Evolutionary conservation across 2,113 vertebrate genomes (phyloP), one percentile per base, ranked within the genome.

Genomic region (Oxyura jamaicensis): DNA sequence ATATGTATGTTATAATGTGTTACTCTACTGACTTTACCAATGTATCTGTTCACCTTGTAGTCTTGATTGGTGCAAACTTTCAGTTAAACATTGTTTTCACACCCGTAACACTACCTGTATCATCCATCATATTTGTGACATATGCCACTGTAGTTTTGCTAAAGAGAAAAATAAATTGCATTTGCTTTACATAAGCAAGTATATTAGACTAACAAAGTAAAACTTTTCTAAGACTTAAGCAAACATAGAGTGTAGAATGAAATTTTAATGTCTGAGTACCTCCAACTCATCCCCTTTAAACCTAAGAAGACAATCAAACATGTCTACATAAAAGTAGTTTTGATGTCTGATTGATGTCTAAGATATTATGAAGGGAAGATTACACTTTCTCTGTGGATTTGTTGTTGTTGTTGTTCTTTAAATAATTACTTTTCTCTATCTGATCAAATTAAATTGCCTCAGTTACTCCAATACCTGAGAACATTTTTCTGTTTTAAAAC

Each of bases 391-490:
- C 82, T 88, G 39, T 80, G 35, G 46, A 20, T 60, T 62, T 84
- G 17, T 71, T 68, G 39, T 39, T 83, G 28, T 71, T 39, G 36
- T 88, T 91, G 50, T 86, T 90, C 65, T 88, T 72, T 91, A 96
- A 86, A 94, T 94, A 93, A 88, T 85, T 94, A 52, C 73, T 52
- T 90, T 88, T 29, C 36, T 86, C 33, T 90, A 93, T 90, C 82
- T 93, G 55, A 96, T 91, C 75, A 86, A 83, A 91, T 90, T 67
- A 44, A 93, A 63, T 94, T 91, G 77, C 63, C 12, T 86, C 76
- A 88, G 46, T 90, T 94, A 23, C 56, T 67, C 52, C 36, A 86
- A 21, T 63, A 65, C 82, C 82, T 79, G 67, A 90, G 83, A 94
- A 75, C 55, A 26, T 90, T 88, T 87, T 88, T 90, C 5, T 78